These are phyloP conservation scores for Mylabris phalerata DNA, from an alignment of 1,140 invertebrate genomes.

Conservation along the genomic window DNA sequence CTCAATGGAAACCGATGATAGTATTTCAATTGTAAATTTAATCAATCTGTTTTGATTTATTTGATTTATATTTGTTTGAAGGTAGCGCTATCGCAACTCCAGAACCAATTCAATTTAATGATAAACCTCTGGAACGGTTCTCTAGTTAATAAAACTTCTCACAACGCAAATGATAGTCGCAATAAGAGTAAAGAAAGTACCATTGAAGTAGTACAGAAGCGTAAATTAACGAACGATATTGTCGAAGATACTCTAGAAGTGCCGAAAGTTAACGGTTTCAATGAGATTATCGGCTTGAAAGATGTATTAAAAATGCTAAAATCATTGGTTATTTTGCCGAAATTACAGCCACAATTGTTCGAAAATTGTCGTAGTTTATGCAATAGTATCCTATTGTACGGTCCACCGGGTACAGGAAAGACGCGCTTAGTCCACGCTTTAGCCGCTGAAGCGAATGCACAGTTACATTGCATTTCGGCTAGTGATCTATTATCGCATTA, in stretches of 20 bases:
- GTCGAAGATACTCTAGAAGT: constrained; percentile 5
- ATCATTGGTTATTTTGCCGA: constrained; percentile 29
- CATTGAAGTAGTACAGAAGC: too few species aligned
- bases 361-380: constrained; percentile 24
- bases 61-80: background rate
- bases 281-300: constrained; percentile 29
- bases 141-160: too few species aligned
- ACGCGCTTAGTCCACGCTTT: constrained; percentile 55
- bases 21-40: constrained; percentile 7
- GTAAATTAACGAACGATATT: too few species aligned
- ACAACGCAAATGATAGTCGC: too few species aligned
- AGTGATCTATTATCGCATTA: constrained; percentile 49
- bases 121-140: background rate
- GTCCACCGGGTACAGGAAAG: constrained; percentile 66
- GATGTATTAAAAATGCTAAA: constrained; percentile 19
- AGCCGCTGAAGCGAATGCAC: constrained; percentile 46
- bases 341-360: constrained; percentile 36
- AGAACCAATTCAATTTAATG: background rate
- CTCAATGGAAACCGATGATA: constrained; percentile 3
- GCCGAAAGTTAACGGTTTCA: constrained; percentile 29
- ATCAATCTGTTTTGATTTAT: too few species aligned
- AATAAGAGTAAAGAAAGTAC: too few species aligned
- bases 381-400: constrained; percentile 58
- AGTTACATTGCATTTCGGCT: constrained; percentile 49
- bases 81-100: constrained; percentile 4